Conservation (phyloP, 2,888 invertebrate genomes). For the Polyommatus iphigenia region DNA sequence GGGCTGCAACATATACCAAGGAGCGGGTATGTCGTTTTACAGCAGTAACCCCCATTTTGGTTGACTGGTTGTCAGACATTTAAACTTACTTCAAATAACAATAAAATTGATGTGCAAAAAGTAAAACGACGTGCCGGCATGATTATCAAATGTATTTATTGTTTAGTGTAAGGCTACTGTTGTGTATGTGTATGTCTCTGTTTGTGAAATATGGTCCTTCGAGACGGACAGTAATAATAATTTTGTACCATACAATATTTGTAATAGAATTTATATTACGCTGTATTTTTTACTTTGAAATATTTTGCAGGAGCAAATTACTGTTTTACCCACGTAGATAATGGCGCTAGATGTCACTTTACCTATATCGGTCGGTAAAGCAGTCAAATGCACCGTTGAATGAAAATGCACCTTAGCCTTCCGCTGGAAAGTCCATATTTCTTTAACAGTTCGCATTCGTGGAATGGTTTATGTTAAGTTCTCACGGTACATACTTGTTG, state of each 20-base stretch:
- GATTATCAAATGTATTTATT: conserved; percentile 61
- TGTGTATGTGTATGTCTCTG: conserved; percentile 48
- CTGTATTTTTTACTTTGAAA: neutral
- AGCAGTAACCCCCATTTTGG: neutral
- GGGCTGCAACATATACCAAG: neutral
- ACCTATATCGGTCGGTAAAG: neutral
- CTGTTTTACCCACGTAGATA: neutral
- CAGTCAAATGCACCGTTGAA: neutral
- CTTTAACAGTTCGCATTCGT: conserved; percentile 11
- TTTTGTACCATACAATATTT: neutral
- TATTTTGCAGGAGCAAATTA: neutral
- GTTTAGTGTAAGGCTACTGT: conserved; percentile 58
- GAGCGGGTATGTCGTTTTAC: neutral
- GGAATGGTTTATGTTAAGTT: conserved; percentile 11
- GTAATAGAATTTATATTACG: neutral
- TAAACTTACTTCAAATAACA: neutral
- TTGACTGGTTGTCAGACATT: neutral
- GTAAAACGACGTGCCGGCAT: conserved; percentile 7
- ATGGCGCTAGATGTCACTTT: neutral
- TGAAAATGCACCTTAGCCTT: neutral
- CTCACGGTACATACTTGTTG: conserved; percentile 18
- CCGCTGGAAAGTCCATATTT: conserved; percentile 17
- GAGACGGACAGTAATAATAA: conserved; percentile 24
- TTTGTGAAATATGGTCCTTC: conserved; percentile 43
- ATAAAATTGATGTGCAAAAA: neutral